Evolutionary conservation across 2,888 invertebrate species (phyloP).

Genomic region (Meiosimyza decipiens): DNA sequence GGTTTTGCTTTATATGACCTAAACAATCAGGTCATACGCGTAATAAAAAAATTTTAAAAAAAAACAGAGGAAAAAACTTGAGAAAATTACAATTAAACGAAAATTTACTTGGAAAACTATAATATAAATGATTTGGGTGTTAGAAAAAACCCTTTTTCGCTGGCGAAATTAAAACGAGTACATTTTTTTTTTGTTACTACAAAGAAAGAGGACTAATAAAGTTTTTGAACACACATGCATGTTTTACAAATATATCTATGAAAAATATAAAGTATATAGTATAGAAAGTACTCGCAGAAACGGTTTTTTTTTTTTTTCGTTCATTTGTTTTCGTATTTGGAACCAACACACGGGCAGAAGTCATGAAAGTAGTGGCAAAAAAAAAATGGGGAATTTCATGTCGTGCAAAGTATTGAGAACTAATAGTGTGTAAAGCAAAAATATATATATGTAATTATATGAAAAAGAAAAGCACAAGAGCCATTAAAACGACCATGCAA

Average conservation of each 20-base stretch:
- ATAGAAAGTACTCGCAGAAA: not conserved
- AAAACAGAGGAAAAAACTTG: slow-evolving; percentile 12
- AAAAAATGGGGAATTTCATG: slow-evolving; percentile 52
- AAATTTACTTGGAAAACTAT: slow-evolving; percentile 9
- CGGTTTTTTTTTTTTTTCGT: slow-evolving; percentile 4
- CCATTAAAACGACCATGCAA: slow-evolving; percentile 25
- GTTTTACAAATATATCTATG: slow-evolving; percentile 25
- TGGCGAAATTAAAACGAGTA: not conserved
- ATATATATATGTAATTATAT: not conserved
- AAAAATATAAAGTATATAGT: slow-evolving; percentile 19
- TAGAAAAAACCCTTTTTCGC: not conserved
- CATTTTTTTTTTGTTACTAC: not conserved
- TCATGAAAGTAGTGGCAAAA: not conserved
- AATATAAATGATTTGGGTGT: too few species aligned
- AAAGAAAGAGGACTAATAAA: not conserved
- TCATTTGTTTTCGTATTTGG: slow-evolving; percentile 16
- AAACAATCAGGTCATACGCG: slow-evolving; percentile 60
- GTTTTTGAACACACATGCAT: slow-evolving; percentile 42
- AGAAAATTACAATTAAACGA: slow-evolving; percentile 13
- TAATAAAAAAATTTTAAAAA: slow-evolving; percentile 29
- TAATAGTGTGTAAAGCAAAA: slow-evolving; percentile 16
- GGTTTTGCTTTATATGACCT: slow-evolving; percentile 61
- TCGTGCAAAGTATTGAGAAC: slow-evolving; percentile 56
- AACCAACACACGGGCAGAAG: slow-evolving; percentile 10
- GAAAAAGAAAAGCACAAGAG: slow-evolving; percentile 2